phyloP scores from a whole-genome alignment of 2,888 invertebrate species.

The Druceiella hillmani region DNA sequence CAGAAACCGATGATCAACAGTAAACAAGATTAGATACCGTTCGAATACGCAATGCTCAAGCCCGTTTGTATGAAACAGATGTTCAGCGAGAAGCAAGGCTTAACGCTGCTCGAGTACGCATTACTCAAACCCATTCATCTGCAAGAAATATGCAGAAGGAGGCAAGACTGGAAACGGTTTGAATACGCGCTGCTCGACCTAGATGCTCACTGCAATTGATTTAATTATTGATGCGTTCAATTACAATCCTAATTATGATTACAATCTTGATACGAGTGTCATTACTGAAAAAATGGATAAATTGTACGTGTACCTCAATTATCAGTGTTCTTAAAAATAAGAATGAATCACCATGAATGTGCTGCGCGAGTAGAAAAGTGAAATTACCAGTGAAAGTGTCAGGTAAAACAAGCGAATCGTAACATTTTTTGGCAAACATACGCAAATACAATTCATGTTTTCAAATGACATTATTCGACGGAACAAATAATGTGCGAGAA shows the following conservation, averaged over 20 bases:
- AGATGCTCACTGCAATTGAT: too few relatives aligned
- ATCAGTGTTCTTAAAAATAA: too few relatives aligned
- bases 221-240: too few relatives aligned
- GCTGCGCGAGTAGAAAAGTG: slow-evolving; percentile 13
- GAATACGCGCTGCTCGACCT: too few relatives aligned
- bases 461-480: slow-evolving; percentile 20
- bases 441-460: slow-evolving; percentile 17
- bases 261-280: background rate
- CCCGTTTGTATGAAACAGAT: too few relatives aligned
- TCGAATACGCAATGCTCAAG: slow-evolving; percentile 1
- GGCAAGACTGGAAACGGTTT: too few relatives aligned
- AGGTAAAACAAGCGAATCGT: background rate
- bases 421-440: slow-evolving; percentile 13
- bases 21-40: slow-evolving; percentile 10
- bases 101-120: background rate
- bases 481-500: slow-evolving; percentile 1
- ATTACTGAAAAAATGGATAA: background rate
- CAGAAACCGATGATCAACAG: background rate
- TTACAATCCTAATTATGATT: too few relatives aligned
- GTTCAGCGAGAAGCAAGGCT: background rate
- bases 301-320: background rate
- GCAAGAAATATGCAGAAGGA: too few relatives aligned
- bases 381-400: slow-evolving; percentile 7
- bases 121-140: background rate
- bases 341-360: too few relatives aligned